Evolutionary conservation across 2,113 vertebrate genomes (phyloP), one percentile per base, ranked within the genome.

Genomic region (Menura novaehollandiae): DNA sequence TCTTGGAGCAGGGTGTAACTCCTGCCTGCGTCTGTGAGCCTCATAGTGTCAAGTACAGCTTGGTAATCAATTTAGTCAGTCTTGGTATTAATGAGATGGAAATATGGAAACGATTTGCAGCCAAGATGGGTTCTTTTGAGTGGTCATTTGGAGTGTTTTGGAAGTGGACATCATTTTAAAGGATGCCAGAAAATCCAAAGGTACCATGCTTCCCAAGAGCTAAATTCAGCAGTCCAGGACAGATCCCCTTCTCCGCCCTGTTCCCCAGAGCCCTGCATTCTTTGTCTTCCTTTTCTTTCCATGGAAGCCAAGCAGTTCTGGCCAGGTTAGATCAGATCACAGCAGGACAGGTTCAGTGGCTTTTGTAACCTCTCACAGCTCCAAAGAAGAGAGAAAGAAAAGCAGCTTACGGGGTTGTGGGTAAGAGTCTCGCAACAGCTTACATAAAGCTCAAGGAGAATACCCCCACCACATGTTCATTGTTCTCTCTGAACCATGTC

Each of bases 341-440:
- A 39, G 85, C 76, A 49, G 37, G 89, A 76, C 89, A 73, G 72
- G 85, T 95, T 95, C 0, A 5, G 85, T 96, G 91, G 84, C 75
- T 95, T 90, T 88, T 87, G 37, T 96, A 93, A 89, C 93, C 76
- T 91, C 96, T 91, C 85, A 71, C 30, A 19, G 88, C 93, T 91
- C 69, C 74, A 26, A 64, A 63, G 82, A 93, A 85, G 72, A 91
- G 88, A 83, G 77, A 76, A 94, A 73, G 95, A 82, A 97, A 97
- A 96, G 96, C 88, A 67, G 95, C 96, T 97, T 97, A 97, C 0
- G 15, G 63, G 26, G 84, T 55, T 94, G 95, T 94, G 83, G 90
- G 79, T 94, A 82, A 95, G 93, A 91, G 47, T 78, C 75, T 86
- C 19, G 2, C 59, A 87, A 4, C n/a, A 35, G 92, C 85, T 94